A percentile compares a stretch with the other conserved stretches of the same genome.
Evolutionary conservation across 2,797 vertebrate genomes (phyloP).

Genomic region (Hyperoplus lanceolatus): DNA sequence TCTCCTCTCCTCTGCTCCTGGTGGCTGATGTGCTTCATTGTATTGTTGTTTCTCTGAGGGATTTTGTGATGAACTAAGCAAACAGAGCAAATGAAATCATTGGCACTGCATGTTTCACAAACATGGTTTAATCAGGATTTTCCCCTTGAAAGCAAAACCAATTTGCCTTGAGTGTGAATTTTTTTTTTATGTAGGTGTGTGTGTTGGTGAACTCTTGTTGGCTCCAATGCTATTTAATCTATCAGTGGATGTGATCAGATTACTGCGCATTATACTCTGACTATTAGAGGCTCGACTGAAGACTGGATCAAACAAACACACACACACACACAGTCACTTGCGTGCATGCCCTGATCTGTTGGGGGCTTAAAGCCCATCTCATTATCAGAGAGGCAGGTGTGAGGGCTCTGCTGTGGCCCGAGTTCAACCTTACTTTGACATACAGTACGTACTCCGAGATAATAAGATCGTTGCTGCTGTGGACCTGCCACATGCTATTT

Average conservation of each 20-base stretch:
- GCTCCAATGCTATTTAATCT: slow-evolving; percentile 64
- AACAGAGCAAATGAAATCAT: slow-evolving; percentile 27
- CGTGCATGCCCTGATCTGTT: slow-evolving; percentile 33
- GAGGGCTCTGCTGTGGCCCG: slow-evolving; percentile 15
- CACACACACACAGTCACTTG: not conserved
- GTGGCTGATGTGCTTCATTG: not conserved
- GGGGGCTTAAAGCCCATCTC: slow-evolving; percentile 52
- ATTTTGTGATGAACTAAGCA: slow-evolving; percentile 30
- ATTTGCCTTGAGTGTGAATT: not conserved
- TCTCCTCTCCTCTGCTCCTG: not conserved
- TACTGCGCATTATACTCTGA: slow-evolving; percentile 71
- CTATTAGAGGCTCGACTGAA: slow-evolving; percentile 51
- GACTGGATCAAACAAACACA: slow-evolving; percentile 28
- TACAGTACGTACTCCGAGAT: slow-evolving; percentile 1
- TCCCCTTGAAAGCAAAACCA: slow-evolving; percentile 10
- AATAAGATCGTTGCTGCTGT: slow-evolving; percentile 4
- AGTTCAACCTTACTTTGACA: slow-evolving; percentile 22
- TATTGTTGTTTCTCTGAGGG: slow-evolving; percentile 10
- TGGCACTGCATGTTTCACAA: slow-evolving; percentile 9
- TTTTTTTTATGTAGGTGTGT: not conserved
- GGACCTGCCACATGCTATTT: slow-evolving; percentile 29
- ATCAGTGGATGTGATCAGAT: slow-evolving; percentile 76
- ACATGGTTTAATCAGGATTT: slow-evolving; percentile 36
- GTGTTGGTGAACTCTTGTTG: slow-evolving; percentile 40
- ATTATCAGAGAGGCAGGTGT: slow-evolving; percentile 58